Evolutionary conservation across 2,797 vertebrate species (phyloP).

Genomic region (Acropternis orthonyx): DNA sequence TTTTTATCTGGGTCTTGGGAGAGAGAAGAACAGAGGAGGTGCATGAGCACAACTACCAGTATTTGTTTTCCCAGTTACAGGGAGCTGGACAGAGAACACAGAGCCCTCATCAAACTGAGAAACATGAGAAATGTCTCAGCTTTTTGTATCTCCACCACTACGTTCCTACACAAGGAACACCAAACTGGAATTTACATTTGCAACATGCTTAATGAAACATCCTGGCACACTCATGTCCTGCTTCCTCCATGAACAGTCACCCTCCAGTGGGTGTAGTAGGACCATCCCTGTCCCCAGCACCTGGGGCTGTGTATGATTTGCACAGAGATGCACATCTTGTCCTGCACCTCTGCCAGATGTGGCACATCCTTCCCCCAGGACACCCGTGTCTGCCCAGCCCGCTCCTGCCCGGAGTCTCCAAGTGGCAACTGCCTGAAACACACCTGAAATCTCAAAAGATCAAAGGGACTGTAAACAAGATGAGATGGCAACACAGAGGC

Average conservation of each 20-base stretch:
- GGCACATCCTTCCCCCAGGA: background rate
- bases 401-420: background rate
- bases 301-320: no score
- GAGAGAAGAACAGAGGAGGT: background rate
- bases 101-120: background rate
- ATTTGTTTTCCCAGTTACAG: background rate
- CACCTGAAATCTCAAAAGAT: background rate
- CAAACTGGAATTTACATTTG: background rate
- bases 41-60: background rate
- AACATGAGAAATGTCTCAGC: background rate
- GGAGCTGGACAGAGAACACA: background rate
- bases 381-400: background rate
- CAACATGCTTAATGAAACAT: fast-evolving
- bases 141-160: background rate
- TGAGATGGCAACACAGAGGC: background rate
- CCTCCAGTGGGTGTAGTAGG: background rate
- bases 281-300: background rate
- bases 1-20: background rate
- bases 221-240: fast-evolving
- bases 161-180: background rate
- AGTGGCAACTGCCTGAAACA: background rate
- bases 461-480: background rate
- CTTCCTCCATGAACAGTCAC: background rate
- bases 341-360: background rate
- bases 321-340: background rate